Evolutionary conservation across 2,113 vertebrate species (phyloP), one percentile per base, ranked within the genome.

Genomic region (Pollachius pollachius): DNA sequence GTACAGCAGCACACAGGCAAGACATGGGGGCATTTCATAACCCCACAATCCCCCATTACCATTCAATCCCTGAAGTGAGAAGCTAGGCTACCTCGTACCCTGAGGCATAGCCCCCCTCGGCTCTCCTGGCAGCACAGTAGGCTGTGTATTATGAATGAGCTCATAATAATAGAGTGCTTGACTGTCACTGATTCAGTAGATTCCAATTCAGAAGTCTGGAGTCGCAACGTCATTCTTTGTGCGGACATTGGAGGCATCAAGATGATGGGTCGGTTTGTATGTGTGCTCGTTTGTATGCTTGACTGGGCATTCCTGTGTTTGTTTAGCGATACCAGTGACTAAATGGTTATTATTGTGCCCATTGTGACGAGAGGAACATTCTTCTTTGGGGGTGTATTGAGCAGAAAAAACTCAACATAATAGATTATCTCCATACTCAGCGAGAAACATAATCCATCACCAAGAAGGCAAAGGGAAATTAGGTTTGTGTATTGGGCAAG

Each of bases 401-500:
- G 84, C 78, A 83, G 70, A 72, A 83, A 87, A 83, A 87, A 77
- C 70, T 76, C 60, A 30, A 60, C 25, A 84, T 77, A 75, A 82
- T 78, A 76, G 57, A 85, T 86, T 81, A 59, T 72, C 58, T 23
- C 52, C 65, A 73, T 67, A 77, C 65, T 78, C 77, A 80, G 37
- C 70, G 64, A 68, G 66, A 76, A 81, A 83, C 77, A 79, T 81
- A 77, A 88, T 88, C 81, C 65, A 84, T 87, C 81, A 80, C 52
- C 23, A 73, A 62, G 67, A 81, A 84, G 65, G 76, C 71, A 74
- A 80, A 74, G 77, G 18, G 6, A 81, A 81, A 81, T 75, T 61
- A 67, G 69, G 67, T 81, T 77, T 82, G 58, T 68, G 65, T n/a
- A 63, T 3, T 0, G 58, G 23, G 65, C 13, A 52, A 69, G 77